Evolutionary conservation across 2,113 vertebrate genomes (phyloP).

Genomic region (Charina bottae): DNA sequence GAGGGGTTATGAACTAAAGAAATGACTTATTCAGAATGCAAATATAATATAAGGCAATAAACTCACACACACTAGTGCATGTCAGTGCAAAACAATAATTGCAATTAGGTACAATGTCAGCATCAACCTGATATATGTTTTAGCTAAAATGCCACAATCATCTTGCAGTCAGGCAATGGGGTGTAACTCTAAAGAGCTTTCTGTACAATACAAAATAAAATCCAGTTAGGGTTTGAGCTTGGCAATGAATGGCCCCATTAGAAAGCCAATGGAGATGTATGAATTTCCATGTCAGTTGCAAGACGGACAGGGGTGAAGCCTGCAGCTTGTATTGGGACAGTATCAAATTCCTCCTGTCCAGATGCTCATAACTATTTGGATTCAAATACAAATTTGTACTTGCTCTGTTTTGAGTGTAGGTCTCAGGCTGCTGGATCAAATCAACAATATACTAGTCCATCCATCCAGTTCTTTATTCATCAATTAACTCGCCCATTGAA

Average conservation of each 20-base stretch:
- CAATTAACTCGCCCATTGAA: no score
- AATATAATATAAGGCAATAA: constrained; percentile 60
- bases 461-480: background rate
- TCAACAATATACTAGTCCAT: background rate
- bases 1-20: constrained; percentile 47
- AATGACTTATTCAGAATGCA: constrained; percentile 66
- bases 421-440: background rate
- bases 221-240: background rate
- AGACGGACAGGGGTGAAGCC: background rate
- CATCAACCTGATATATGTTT: constrained; percentile 39
- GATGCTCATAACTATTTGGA: background rate
- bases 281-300: background rate
- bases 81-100: constrained; percentile 48
- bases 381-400: background rate
- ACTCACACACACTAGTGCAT: constrained; percentile 27
- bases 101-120: constrained; percentile 44
- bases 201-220: background rate
- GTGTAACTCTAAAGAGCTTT: background rate
- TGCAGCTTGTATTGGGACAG: background rate
- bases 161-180: background rate
- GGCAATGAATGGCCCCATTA: background rate
- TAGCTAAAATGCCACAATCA: background rate
- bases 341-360: background rate
- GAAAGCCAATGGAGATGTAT: background rate
- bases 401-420: background rate